phyloP scores from a whole-genome alignment of 2,888 invertebrate species.

The Brachylomia viminalis region DNA sequence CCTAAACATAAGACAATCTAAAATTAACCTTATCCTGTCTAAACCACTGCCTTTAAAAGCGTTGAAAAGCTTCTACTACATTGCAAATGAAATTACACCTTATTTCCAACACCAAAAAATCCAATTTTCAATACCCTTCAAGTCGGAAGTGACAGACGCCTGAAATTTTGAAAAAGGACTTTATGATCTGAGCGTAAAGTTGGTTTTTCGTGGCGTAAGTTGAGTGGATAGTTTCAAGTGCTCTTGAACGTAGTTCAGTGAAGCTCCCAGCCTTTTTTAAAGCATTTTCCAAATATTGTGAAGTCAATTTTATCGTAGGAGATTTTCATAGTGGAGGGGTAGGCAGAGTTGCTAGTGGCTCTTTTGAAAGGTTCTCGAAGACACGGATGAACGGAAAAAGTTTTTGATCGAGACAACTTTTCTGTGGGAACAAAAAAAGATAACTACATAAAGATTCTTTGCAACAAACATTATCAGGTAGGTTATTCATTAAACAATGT shows the following conservation, averaged over 20 bases:
- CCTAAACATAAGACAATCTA: conserved; percentile 40
- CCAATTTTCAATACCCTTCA: not conserved
- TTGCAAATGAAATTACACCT: not conserved
- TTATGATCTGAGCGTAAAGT: fast-evolving
- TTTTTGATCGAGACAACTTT: not conserved
- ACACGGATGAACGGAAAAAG: not conserved
- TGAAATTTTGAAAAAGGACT: conserved; percentile 6
- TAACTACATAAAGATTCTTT: not conserved
- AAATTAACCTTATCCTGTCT: conserved; percentile 56
- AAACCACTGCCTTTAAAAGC: conserved; percentile 50
- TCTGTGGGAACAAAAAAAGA: too few species aligned
- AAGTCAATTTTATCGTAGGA: conserved; percentile 55
- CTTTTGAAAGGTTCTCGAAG: not conserved
- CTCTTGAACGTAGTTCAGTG: conserved; percentile 47
- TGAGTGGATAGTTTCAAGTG: conserved; percentile 47
- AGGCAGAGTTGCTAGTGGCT: not conserved
- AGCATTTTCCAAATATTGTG: conserved; percentile 65
- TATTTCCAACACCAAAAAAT: fast-evolving
- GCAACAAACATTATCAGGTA: not conserved
- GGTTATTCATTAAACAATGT: not conserved
- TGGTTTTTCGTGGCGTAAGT: conserved; percentile 4
- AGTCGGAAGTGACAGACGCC: not conserved
- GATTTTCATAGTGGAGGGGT: conserved; percentile 15
- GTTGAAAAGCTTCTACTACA: conserved; percentile 1
- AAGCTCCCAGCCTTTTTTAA: conserved; percentile 53